Percentiles rank a stretch among this genome's conserved stretches.
These are phyloP conservation scores for Argentina silus DNA, from an alignment of 2,797 vertebrate species.

Conservation along the genomic window DNA sequence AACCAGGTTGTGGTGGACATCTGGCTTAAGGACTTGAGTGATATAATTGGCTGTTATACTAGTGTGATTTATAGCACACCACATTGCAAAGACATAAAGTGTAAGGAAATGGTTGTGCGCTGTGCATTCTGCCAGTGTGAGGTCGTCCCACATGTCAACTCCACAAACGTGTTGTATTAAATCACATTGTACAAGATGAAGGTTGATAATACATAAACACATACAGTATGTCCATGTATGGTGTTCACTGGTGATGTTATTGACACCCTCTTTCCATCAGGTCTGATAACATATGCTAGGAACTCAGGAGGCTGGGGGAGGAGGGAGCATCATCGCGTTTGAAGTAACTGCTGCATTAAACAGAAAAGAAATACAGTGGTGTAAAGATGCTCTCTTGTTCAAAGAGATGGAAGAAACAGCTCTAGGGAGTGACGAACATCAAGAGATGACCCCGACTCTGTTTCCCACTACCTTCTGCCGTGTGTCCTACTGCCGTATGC, in stretches of 20 bases:
- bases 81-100: constrained; percentile 56
- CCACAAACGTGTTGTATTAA: constrained; percentile 38
- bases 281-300: constrained; percentile 79
- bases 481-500: constrained; percentile 71
- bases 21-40: constrained; percentile 71
- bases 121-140: constrained; percentile 30
- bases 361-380: constrained; percentile 59
- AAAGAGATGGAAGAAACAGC: constrained; percentile 77
- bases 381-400: constrained; percentile 73
- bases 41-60: constrained; percentile 76
- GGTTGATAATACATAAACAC: constrained; percentile 63
- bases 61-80: constrained; percentile 56
- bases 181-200: constrained; percentile 63
- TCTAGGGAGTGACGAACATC: constrained; percentile 77
- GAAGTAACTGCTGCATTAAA: constrained; percentile 74
- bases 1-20: constrained; percentile 79
- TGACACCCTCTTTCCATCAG: constrained; percentile 68
- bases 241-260: constrained; percentile 64
- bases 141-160: constrained; percentile 51
- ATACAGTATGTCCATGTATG: constrained; percentile 62
- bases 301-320: constrained; percentile 74
- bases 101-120: constrained; percentile 22
- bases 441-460: constrained; percentile 78
- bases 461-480: constrained; percentile 76
- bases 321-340: constrained; percentile 70